A percentile compares a stretch with the other conserved stretches of the same genome.
These are phyloP conservation scores for Herpetotheres cachinnans DNA, from an alignment of 2,113 vertebrate genomes.

Conservation along the genomic window DNA sequence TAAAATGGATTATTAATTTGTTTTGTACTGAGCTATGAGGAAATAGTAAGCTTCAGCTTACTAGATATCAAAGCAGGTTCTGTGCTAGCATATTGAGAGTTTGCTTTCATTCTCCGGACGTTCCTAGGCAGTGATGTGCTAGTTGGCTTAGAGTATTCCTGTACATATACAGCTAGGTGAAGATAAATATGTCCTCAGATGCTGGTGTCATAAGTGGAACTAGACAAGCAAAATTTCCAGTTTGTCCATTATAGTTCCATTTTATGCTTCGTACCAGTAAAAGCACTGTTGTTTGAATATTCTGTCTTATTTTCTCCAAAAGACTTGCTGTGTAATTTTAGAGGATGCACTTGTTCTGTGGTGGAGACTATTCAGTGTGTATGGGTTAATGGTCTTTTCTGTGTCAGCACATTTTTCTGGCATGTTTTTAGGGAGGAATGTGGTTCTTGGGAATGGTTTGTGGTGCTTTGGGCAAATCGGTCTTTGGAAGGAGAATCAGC, in stretches of 20 bases:
- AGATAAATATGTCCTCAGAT: background rate
- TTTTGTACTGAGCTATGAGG: background rate
- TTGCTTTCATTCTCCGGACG: background rate
- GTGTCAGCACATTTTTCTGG: background rate
- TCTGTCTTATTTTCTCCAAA: background rate
- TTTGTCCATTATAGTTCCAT: background rate
- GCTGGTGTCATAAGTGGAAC: background rate
- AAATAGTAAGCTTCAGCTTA: background rate
- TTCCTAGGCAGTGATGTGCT: background rate
- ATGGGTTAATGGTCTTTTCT: background rate
- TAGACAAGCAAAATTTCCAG: background rate
- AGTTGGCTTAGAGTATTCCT: background rate
- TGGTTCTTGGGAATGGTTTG: background rate
- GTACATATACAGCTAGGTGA: background rate
- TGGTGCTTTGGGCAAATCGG: background rate
- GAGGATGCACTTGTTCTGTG: background rate
- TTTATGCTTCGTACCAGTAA: background rate
- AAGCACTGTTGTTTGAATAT: background rate
- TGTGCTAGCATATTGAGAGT: background rate
- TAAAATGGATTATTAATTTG: slow-evolving; percentile 31
- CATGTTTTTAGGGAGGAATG: background rate
- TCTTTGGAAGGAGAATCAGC: background rate
- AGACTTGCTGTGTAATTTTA: background rate
- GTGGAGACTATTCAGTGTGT: background rate
- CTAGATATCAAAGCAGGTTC: background rate